These are phyloP conservation scores for Rhinogobio ventralis DNA, from an alignment of 2,797 vertebrate species.

Conservation along the genomic window DNA sequence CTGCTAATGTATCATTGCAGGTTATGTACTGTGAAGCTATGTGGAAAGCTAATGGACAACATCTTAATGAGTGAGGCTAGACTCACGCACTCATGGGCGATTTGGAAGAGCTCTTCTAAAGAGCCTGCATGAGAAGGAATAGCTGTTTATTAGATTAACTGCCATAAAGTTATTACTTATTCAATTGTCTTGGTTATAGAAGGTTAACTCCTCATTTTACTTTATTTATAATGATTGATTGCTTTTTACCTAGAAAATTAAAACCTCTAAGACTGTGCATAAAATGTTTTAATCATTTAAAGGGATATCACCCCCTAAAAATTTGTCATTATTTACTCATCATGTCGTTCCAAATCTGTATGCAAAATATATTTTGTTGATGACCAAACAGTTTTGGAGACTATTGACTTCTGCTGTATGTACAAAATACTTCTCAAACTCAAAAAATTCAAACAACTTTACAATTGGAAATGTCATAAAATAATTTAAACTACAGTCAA, in stretches of 20 bases:
- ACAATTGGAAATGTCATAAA: background rate
- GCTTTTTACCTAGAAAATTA: background rate
- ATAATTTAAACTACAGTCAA: background rate
- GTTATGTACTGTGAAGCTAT: slow-evolving; percentile 3
- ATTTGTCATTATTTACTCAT: background rate
- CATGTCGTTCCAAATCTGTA: no score
- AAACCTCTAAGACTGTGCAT: background rate
- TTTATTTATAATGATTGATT: slow-evolving; percentile 26
- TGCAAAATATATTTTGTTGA: background rate
- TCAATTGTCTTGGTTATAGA: slow-evolving; percentile 18
- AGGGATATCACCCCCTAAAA: background rate
- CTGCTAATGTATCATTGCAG: slow-evolving; percentile 42
- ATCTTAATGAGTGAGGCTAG: slow-evolving; percentile 34
- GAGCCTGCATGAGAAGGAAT: slow-evolving; percentile 11
- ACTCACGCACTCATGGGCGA: background rate
- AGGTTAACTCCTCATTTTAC: background rate
- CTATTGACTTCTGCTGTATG: background rate
- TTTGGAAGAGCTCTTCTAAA: background rate
- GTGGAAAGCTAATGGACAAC: slow-evolving; percentile 22
- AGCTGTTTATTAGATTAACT: slow-evolving; percentile 25
- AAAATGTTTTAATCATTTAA: background rate
- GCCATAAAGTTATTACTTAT: slow-evolving; percentile 14
- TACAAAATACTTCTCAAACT: background rate
- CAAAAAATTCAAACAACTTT: background rate
- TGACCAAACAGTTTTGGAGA: background rate